Evolutionary conservation across 2,888 invertebrate species (phyloP), one percentile per base, ranked within the genome.

Genomic region (Drosophila glabriapex): DNA sequence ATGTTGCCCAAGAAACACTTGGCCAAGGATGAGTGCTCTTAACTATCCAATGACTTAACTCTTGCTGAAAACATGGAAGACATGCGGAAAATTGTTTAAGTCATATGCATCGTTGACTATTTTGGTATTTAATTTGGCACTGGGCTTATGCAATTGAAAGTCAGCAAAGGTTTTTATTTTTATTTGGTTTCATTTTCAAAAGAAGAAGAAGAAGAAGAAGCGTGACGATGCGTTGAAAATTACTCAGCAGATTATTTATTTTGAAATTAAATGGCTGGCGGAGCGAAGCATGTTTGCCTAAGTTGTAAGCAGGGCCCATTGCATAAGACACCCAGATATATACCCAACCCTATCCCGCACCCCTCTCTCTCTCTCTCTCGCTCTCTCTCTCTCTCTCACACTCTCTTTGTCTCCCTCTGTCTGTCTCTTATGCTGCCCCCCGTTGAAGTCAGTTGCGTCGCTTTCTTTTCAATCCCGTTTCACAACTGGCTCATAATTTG

Each of bases 211-310:
- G 37, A 72, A 28, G 37, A 72, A 86, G 76, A 90, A 71, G 71
- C 76, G 76, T 76, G 68, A 74, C 87, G 65, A 71, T 89, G 87
- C 87, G 91, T 91, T 88, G 76, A 91, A 89, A 88, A 88, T 91
- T 88, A 58, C 71, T 61, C 62, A 29, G 70, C 65, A 62, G 64
- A 49, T 76, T 73, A 85, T 70, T 68, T 73, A 67, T 87, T 87
- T 87, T 78, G 88, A 88, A 88, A 91, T 91, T 77, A 79, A 88
- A 88, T 89, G 67, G 70, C 60, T 76, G 89, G 39, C 86, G 37
- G 89, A 85, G 86, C 85, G 89, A 66, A 62, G 65, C 76, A 73
- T 66, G 78, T 73, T 85, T 90, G 74, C 56, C 55, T 65, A 64
- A 73, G 76, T 62, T 69, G 73, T 60, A 82, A 78, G 89, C 85